Percentiles rank a stretch among this genome's conserved stretches.
Conservation (phyloP, 2,797 vertebrate genomes). For the Tiaroga cobitis region DNA sequence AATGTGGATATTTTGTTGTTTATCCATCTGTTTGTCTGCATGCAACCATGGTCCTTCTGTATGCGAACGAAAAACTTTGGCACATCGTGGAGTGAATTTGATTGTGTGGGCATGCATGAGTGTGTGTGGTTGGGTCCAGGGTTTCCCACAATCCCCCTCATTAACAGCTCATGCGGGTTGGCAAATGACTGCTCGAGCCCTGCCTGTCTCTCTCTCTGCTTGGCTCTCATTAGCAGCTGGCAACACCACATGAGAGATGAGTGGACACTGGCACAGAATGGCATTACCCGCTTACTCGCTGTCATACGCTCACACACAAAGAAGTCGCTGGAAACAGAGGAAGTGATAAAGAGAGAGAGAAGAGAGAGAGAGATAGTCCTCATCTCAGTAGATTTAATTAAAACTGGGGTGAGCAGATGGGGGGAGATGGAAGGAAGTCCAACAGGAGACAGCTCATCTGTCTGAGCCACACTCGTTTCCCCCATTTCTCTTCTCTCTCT, state of each 20-base stretch:
- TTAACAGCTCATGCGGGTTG: conserved; percentile 93
- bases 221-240: conserved; percentile 93
- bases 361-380: conserved; percentile 68
- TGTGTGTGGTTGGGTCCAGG: conserved; percentile 71
- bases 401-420: conserved; percentile 96
- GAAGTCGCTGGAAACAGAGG: conserved; percentile 44
- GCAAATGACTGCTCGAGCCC: conserved; percentile 70
- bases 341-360: conserved; percentile 34
- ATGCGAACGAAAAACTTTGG: conserved; percentile 32
- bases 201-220: conserved; percentile 63
- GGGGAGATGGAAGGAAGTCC: conserved; percentile 89
- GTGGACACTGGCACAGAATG: conserved; percentile 89
- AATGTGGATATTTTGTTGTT: conserved; percentile 25
- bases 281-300: conserved; percentile 78
- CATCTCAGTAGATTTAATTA: conserved; percentile 99
- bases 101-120: conserved; percentile 52
- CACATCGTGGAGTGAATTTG: conserved; percentile 4
- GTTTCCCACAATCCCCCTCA: conserved; percentile 87
- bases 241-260: conserved; percentile 84
- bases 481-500: conserved; percentile 48
- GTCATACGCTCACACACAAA: conserved; percentile 47
- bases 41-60: conserved; percentile 43
- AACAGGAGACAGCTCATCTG: conserved; percentile 94
- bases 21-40: conserved; percentile 33
- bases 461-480: conserved; percentile 75